Base-by-base conservation (phyloP, 2,113 vertebrate genomes). In the Muntiacus muntjak region DNA sequence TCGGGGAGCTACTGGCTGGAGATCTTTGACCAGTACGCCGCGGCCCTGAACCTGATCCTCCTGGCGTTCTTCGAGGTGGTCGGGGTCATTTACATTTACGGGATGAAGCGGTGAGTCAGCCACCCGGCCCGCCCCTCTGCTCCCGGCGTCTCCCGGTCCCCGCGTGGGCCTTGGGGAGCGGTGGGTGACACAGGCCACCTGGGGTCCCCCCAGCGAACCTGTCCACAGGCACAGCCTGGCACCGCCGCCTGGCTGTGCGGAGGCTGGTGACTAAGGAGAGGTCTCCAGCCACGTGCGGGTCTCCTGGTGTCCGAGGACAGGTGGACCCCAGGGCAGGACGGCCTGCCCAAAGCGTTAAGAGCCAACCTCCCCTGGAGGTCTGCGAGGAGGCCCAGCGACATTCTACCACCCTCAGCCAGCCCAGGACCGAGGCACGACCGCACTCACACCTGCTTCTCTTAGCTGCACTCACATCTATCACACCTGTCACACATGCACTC, bases 1-100 rank as follows among this genome's bases (percentile, higher is more conserved):
- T 99, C 99, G 0, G 99, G 99, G 5, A 99, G 99, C 98, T 99
- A 99, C 98, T 99, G 99, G 99, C 98, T 99, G 54, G 99, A 99
- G 98, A 98, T 99, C 96, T 99, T 99, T 50, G 99, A 99, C 97
- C 98, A 87, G 94, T 99, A 99, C 0, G 99, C 98, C 1, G 99
- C 98, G 11, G 99, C 99, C 0, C 45, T 99, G 26, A 99, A 99
- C 91, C 98, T 99, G 78, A 98, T 99, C 60, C 54, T 99, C 95
- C 98, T 99, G 0, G 99, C 99, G 21, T 99, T 99, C 97, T 99
- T 99, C 76, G 99, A 99, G 98, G 97, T 99, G 33, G 87, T 98
- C 0, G 98, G 98, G 2, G 99, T 99, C 15, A 83, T 91, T 0
- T 99, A 99, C 1, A 26, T 99, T 81, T 99, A 99, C 5, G 99